Conservation (phyloP, 2,797 vertebrate genomes). For the Hybognathus amarus region DNA sequence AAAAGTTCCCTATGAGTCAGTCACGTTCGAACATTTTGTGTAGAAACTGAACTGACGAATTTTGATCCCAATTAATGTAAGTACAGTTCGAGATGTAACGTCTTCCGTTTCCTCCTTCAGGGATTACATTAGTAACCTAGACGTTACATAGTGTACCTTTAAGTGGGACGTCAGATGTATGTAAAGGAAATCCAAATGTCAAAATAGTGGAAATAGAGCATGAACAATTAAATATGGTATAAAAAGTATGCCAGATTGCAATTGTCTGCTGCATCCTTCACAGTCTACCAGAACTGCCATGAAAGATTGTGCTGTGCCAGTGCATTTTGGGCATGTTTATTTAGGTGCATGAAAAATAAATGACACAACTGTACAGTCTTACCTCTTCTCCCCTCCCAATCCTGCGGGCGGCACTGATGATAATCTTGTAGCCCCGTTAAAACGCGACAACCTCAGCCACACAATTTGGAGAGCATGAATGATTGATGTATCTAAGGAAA, state of each 20-base stretch:
- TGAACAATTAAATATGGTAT: not conserved
- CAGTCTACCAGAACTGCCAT: not conserved
- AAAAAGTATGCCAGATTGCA: not conserved
- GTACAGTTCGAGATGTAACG: no score
- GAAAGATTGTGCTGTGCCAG: not conserved
- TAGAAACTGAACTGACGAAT: no score
- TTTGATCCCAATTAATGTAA: no score
- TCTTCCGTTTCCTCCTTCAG: no score
- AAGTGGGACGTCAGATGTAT: not conserved
- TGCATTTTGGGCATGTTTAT: not conserved
- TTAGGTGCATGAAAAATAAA: constrained; percentile 4
- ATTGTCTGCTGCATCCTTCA: not conserved
- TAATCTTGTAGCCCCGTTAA: constrained; percentile 97
- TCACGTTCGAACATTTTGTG: no score
- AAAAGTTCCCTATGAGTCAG: not conserved
- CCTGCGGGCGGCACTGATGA: constrained; percentile 93
- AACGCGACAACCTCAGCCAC: constrained; percentile 98
- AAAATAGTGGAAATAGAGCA: not conserved
- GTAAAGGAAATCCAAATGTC: not conserved
- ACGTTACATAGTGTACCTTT: not conserved
- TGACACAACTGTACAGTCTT: not conserved
- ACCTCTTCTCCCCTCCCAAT: constrained; percentile 98
- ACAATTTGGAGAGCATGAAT: constrained; percentile 96
- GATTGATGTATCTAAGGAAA: constrained; percentile 91
- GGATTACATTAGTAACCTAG: no score